These are phyloP conservation scores for Etia nguti DNA, from an alignment of 2,113 vertebrate genomes.

Conservation along the genomic window DNA sequence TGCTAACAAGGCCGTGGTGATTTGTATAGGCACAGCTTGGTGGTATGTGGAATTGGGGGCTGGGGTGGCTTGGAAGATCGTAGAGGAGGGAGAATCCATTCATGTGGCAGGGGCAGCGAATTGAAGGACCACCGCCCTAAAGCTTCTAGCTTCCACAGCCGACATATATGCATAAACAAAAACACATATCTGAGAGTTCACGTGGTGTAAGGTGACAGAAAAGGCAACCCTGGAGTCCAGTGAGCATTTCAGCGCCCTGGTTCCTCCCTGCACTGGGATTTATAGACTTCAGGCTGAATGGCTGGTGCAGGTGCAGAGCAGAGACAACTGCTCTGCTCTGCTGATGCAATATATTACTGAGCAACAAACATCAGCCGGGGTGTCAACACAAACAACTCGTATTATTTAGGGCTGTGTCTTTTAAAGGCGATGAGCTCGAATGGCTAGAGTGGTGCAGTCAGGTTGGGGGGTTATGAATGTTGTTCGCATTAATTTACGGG, in stretches of 20 bases:
- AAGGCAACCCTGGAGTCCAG: slow-evolving; percentile 15
- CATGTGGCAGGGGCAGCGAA: slow-evolving; percentile 24
- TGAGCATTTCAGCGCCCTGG: slow-evolving; percentile 33
- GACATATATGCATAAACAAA: slow-evolving; percentile 5
- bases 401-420: slow-evolving; percentile 62
- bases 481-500: slow-evolving; percentile 16
- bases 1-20: slow-evolving; percentile 75
- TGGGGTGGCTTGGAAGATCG: not conserved
- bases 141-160: not conserved
- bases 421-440: slow-evolving; percentile 46
- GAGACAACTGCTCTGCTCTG: slow-evolving; percentile 59
- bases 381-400: slow-evolving; percentile 53
- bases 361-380: slow-evolving; percentile 51
- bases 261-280: slow-evolving; percentile 43
- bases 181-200: slow-evolving; percentile 15
- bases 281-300: slow-evolving; percentile 54
- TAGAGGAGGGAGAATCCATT: slow-evolving; percentile 8
- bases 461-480: not conserved
- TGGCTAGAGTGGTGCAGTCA: slow-evolving; percentile 14
- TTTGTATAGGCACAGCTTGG: slow-evolving; percentile 70
- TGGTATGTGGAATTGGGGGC: slow-evolving; percentile 37
- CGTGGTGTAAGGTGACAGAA: slow-evolving; percentile 9
- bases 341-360: slow-evolving; percentile 50
- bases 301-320: slow-evolving; percentile 58
- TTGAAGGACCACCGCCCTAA: slow-evolving; percentile 47